Evolutionary conservation across 2,113 vertebrate species (phyloP).

Genomic region (Serranochromis macrocephalus): DNA sequence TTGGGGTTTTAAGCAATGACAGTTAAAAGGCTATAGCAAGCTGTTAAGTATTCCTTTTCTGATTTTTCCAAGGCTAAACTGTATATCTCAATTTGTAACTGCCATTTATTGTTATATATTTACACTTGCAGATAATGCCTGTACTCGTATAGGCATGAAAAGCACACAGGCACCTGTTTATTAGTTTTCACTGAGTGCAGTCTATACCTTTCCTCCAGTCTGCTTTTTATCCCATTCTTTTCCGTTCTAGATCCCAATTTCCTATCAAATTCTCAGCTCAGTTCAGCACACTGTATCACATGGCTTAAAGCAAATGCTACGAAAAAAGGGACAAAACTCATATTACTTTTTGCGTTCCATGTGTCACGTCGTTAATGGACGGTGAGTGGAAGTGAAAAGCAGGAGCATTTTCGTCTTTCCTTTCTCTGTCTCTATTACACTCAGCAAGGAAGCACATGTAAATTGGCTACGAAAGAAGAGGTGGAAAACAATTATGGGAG

Average conservation of each 20-base stretch:
- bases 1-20: not conserved
- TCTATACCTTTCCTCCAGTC: not conserved
- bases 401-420: constrained; percentile 57
- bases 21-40: not conserved
- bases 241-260: constrained; percentile 29
- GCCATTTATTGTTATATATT: not conserved
- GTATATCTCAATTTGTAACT: not conserved
- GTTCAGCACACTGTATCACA: constrained; percentile 48
- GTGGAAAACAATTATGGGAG: constrained; percentile 77
- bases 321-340: constrained; percentile 56
- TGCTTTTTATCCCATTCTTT: constrained; percentile 20
- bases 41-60: not conserved
- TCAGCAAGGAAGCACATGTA: constrained; percentile 59
- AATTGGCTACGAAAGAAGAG: constrained; percentile 72
- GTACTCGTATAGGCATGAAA: not conserved
- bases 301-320: constrained; percentile 61
- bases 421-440: constrained; percentile 54
- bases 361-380: constrained; percentile 64
- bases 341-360: constrained; percentile 60
- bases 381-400: constrained; percentile 72
- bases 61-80: not conserved
- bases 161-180: not conserved
- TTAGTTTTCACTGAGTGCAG: not conserved
- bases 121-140: not conserved
- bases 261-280: constrained; percentile 29